Conservation (phyloP, 92 coral and sea anemone species). For the Muricea muricata region DNA sequence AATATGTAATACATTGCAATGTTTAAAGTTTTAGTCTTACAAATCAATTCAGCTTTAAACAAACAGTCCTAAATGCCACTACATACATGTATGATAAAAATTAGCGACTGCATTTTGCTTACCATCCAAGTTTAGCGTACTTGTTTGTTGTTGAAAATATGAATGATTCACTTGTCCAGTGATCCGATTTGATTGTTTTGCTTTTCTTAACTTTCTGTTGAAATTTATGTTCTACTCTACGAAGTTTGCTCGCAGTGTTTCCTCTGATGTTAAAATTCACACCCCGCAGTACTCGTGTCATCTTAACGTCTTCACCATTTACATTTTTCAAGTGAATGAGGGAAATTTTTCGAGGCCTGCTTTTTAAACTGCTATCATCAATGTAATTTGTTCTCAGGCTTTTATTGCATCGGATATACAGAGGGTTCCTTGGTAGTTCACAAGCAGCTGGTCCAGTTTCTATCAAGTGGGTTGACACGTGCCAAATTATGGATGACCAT, state of each 20-base stretch:
- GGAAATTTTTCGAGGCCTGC: slow-evolving; percentile 20
- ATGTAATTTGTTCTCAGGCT: slow-evolving; percentile 6
- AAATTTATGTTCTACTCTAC: neutral
- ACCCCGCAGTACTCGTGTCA: slow-evolving; percentile 66
- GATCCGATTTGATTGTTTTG: neutral
- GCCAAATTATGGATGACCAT: slow-evolving; percentile 91
- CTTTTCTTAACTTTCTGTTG: neutral
- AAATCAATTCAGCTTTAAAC: too few relatives aligned
- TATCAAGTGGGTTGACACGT: slow-evolving; percentile 81
- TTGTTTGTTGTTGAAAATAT: slow-evolving; percentile 72
- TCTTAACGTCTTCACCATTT: slow-evolving; percentile 56
- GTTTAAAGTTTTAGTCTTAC: too few relatives aligned
- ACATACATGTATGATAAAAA: too few relatives aligned
- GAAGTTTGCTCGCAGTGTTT: neutral
- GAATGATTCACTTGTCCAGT: slow-evolving; percentile 19
- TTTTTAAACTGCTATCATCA: neutral
- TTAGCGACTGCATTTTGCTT: slow-evolving; percentile 14
- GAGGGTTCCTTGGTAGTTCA: slow-evolving; percentile 75
- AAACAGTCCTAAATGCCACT: too few relatives aligned
- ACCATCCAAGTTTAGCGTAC: slow-evolving; percentile 95
- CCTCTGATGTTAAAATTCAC: slow-evolving; percentile 38
- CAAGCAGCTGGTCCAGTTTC: slow-evolving; percentile 87
- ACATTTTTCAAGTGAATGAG: slow-evolving; percentile 40
- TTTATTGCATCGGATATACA: slow-evolving; percentile 78
- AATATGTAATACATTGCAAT: too few relatives aligned